phyloP scores from a whole-genome alignment of 2,888 invertebrate species.

The Achlya flavicornis region DNA sequence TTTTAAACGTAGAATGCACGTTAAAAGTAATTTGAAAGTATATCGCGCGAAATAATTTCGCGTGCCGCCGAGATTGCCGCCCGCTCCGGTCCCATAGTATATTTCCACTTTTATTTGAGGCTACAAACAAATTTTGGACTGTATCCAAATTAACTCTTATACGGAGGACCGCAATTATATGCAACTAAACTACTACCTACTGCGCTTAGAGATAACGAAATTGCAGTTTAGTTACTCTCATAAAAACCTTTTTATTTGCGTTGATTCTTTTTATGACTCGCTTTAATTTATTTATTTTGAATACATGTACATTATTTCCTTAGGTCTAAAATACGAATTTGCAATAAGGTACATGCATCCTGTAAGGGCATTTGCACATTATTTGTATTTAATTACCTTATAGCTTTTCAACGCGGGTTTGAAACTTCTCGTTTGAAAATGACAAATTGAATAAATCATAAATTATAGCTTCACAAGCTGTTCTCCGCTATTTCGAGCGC shows the following conservation, averaged over 20 bases:
- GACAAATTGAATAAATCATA: no score
- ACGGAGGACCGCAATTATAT: constrained; percentile 65
- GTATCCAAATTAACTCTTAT: constrained; percentile 79
- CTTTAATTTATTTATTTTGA: no score
- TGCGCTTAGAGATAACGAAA: constrained; percentile 42
- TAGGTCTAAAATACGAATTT: no score
- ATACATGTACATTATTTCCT: no score
- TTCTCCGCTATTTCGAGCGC: no score
- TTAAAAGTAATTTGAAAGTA: constrained; percentile 9
- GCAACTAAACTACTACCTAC: constrained; percentile 59
- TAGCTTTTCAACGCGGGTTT: no score
- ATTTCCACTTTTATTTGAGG: constrained; percentile 67
- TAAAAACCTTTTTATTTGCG: background rate
- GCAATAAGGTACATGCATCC: no score
- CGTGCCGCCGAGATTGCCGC: constrained; percentile 24
- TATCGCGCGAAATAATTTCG: constrained; percentile 10
- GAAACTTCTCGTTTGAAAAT: no score
- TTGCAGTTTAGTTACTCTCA: constrained; percentile 16
- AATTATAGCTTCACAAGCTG: no score
- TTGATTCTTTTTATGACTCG: background rate
- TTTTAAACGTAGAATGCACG: constrained; percentile 10
- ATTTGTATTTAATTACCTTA: no score
- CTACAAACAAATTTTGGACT: constrained; percentile 73
- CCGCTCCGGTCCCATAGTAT: constrained; percentile 36
- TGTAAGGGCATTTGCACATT: no score